These are phyloP conservation scores for Rhagophthalmus giganteus DNA, from an alignment of 2,888 invertebrate genomes.

Conservation along the genomic window DNA sequence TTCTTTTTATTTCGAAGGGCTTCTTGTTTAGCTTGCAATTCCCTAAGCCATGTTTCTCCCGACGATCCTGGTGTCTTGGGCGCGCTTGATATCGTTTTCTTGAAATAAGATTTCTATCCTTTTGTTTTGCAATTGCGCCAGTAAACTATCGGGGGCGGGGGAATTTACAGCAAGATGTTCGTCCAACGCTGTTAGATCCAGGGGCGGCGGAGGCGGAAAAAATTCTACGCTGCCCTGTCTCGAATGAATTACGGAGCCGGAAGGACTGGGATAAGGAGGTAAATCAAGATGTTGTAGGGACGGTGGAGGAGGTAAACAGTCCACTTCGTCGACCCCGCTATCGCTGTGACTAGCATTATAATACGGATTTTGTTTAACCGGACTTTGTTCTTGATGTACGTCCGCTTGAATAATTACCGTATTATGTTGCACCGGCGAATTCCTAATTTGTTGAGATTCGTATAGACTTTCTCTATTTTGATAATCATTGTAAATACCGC, in stretches of 20 bases:
- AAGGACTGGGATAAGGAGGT: constrained; percentile 81
- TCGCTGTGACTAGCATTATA: constrained; percentile 53
- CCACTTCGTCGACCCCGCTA: constrained; percentile 66
- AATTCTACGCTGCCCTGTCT: constrained; percentile 88
- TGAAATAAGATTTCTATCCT: constrained; percentile 63
- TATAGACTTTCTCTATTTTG: constrained; percentile 8
- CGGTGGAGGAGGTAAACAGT: constrained; percentile 60
- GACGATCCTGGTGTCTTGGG: constrained; percentile 48
- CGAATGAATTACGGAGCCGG: constrained; percentile 77
- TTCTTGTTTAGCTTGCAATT: constrained; percentile 79
- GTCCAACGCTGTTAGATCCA: constrained; percentile 68
- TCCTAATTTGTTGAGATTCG: constrained; percentile 34
- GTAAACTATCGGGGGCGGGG: constrained; percentile 45
- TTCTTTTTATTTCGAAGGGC: constrained; percentile 62
- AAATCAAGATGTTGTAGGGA: constrained; percentile 60
- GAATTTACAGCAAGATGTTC: constrained; percentile 54
- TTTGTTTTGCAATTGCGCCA: constrained; percentile 65
- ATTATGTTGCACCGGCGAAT: constrained; percentile 19
- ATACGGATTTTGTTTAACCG: constrained; percentile 58
- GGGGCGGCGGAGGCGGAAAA: constrained; percentile 83
- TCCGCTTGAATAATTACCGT: constrained; percentile 79
- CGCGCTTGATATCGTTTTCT: constrained; percentile 54
- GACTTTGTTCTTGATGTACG: constrained; percentile 81
- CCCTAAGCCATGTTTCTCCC: constrained; percentile 73
- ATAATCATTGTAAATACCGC: background rate